Evolutionary conservation across 2,888 invertebrate genomes (phyloP), one percentile per base, ranked within the genome.

Genomic region (Seira sanloemensis): DNA sequence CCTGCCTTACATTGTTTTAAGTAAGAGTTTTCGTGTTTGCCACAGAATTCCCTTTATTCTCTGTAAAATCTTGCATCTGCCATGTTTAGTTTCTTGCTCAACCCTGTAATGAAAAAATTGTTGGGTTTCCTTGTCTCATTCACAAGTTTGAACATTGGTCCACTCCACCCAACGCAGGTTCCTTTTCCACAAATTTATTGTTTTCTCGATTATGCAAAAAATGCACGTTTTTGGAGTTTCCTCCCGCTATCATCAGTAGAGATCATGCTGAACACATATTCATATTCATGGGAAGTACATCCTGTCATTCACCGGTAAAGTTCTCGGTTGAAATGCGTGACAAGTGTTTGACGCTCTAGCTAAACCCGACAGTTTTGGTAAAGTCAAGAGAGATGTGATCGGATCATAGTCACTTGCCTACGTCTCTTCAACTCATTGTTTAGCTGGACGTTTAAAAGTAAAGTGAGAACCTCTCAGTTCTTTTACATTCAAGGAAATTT

Each of bases 121-220:
- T 37, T 37, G 37, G 37, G 37, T 37, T 37, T 50, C 50, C 2
- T 50, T 50, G n/a, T 18, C 2, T 18, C 12, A 37, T 37, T 50
- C 62, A 2, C 62, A 62, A 12, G 62, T 62, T 62, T 23, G n/a
- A 62, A 9, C 62, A 23, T 21, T 21, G 21, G 23, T 23, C 62
- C 67, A 37, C 77, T 78, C 78, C 78, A 78, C 78, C 68, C 67
- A 62, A 7, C 2, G 4, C 62, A 9, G 23, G 7, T 62, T 62
- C 67, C 1, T 54, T 37, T 72, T 72, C n/a, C 78, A 78, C 72
- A 71, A 62, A 62, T 78, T 65, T 71, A 62, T 62, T 21, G 21
- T n/a, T 58, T n/a, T n/a, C n/a, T 5, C 4, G 19, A 9, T 37
- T 37, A 37, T 62, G 62, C 62, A 7, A n/a, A 58, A 62, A 62